Evolutionary conservation across 2,888 invertebrate species (phyloP).

Genomic region (Dorcus parallelipipedus): DNA sequence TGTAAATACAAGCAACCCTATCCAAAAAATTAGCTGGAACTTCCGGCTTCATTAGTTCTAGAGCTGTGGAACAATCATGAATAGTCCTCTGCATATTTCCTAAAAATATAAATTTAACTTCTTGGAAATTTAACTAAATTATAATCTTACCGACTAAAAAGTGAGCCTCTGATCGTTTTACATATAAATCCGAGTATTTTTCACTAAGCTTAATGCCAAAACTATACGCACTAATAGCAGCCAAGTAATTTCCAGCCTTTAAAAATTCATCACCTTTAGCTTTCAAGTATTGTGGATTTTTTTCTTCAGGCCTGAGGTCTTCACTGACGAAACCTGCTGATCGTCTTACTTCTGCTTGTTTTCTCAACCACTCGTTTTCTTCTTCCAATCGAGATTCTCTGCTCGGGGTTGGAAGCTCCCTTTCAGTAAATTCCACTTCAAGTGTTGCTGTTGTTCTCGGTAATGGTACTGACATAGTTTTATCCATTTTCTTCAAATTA

Average conservation of each 20-base stretch:
- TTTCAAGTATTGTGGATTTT: slow-evolving; percentile 77
- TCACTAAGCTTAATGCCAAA: slow-evolving; percentile 73
- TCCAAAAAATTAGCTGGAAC: slow-evolving; percentile 68
- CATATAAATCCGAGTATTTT: slow-evolving; percentile 69
- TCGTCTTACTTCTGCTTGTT: slow-evolving; percentile 70
- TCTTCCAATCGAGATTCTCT: slow-evolving; percentile 67
- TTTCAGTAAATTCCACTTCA: slow-evolving; percentile 67
- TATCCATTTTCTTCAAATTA: slow-evolving; percentile 37
- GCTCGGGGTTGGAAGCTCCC: slow-evolving; percentile 78
- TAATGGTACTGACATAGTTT: slow-evolving; percentile 51
- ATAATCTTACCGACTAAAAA: slow-evolving; percentile 51
- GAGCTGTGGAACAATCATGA: slow-evolving; percentile 62
- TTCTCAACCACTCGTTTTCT: slow-evolving; percentile 78
- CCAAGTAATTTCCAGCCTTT: slow-evolving; percentile 69
- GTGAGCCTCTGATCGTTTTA: slow-evolving; percentile 78
- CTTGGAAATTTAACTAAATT: background rate
- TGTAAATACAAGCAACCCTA: slow-evolving; percentile 69
- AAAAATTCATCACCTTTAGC: slow-evolving; percentile 79
- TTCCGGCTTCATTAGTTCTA: slow-evolving; percentile 71
- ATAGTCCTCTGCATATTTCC: slow-evolving; percentile 65
- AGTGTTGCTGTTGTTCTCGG: slow-evolving; percentile 59
- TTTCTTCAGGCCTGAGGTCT: slow-evolving; percentile 74
- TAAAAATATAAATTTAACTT: slow-evolving; percentile 32
- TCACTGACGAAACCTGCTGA: slow-evolving; percentile 68
- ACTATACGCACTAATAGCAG: slow-evolving; percentile 77